These are phyloP conservation scores for Scopus umbretta DNA, from an alignment of 2,113 vertebrate species.

Conservation along the genomic window DNA sequence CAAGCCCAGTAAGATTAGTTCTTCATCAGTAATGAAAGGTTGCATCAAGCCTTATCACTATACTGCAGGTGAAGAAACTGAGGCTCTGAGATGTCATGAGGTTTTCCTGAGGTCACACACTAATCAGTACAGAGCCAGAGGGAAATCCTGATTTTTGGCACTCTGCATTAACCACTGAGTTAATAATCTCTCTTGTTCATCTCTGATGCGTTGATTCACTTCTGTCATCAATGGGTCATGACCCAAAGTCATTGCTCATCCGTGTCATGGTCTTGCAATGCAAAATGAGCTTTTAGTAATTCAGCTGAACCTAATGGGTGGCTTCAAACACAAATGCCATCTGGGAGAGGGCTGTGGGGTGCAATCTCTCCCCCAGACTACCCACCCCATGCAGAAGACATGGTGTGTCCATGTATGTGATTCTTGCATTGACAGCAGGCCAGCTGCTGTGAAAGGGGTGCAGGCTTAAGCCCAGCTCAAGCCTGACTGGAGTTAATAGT, in stretches of 20 bases:
- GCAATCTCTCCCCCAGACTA: not conserved
- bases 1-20: not conserved
- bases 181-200: conserved; percentile 5
- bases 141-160: conserved; percentile 12
- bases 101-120: not conserved
- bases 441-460: not conserved
- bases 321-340: not conserved
- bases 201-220: not conserved
- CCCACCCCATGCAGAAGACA: not conserved
- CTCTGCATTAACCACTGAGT: not conserved
- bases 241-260: not conserved
- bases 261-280: not conserved
- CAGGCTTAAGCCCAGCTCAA: not conserved
- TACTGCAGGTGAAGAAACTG: conserved; percentile 14
- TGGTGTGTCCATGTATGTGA: not conserved
- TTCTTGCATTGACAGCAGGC: not conserved
- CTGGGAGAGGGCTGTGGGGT: not conserved
- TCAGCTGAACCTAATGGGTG: not conserved
- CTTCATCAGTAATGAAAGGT: not conserved
- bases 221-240: not conserved
- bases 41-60: not conserved
- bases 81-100: not conserved
- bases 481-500: not conserved
- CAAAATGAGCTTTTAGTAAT: not conserved
- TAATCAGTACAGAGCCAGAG: conserved; percentile 4